These are phyloP conservation scores for Apamea epomidion DNA, from an alignment of 2,888 invertebrate genomes.

Conservation along the genomic window DNA sequence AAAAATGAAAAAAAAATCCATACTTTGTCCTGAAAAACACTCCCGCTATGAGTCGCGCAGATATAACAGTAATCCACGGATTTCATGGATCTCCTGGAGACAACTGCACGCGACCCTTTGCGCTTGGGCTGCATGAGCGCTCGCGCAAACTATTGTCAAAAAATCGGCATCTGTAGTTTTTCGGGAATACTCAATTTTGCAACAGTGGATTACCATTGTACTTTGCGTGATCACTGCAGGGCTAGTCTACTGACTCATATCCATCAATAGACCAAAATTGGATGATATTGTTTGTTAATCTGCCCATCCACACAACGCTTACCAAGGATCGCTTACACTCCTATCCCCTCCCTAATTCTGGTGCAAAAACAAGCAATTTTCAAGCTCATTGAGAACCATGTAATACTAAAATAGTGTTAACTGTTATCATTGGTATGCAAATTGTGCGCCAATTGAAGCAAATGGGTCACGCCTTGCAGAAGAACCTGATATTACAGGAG, in stretches of 20 bases:
- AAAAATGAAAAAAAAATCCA: no score
- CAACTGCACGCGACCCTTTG: not conserved
- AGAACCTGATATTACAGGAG: not conserved
- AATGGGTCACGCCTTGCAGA: constrained; percentile 43
- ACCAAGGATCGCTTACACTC: not conserved
- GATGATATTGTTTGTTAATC: no score
- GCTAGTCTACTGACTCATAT: not conserved
- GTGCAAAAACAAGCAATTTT: constrained; percentile 33
- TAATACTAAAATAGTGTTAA: constrained; percentile 48
- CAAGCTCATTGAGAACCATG: constrained; percentile 21
- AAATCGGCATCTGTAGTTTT: not conserved
- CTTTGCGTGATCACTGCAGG: not conserved
- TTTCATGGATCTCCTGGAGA: not conserved
- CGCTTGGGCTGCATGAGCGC: no score
- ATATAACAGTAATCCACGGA: not conserved
- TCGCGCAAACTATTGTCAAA: not conserved
- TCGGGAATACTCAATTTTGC: not conserved
- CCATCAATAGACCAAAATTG: not conserved
- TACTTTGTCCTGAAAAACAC: no score
- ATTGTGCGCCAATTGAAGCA: constrained; percentile 49
- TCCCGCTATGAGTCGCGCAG: no score
- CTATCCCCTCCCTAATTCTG: constrained; percentile 8
- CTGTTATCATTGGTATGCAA: constrained; percentile 55
- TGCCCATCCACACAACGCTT: not conserved
- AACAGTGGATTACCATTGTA: not conserved